Percentiles rank a stretch among this genome's conserved stretches.
Evolutionary conservation across 2,113 vertebrate species (phyloP).

Genomic region (Fulmarus glacialis): DNA sequence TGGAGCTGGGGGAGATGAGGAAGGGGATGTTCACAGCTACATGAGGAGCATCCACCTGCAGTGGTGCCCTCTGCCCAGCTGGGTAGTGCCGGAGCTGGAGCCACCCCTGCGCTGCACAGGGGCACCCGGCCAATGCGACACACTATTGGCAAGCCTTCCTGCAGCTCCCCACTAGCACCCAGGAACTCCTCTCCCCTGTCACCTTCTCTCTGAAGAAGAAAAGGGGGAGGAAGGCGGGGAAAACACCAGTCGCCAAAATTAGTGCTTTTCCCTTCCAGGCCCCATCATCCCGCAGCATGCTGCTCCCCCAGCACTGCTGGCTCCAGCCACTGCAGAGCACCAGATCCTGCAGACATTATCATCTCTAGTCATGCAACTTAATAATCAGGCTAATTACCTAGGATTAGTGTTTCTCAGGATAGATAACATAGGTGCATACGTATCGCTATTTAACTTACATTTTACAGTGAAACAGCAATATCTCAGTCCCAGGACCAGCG

Average conservation of each 20-base stretch:
- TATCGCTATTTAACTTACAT: not conserved
- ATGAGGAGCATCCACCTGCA: fast-evolving
- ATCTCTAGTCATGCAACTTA: not conserved
- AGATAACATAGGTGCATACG: not conserved
- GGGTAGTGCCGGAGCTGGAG: fast-evolving
- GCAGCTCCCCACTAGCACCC: not conserved
- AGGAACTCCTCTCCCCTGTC: not conserved
- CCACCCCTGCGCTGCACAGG: not conserved
- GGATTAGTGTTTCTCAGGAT: not conserved
- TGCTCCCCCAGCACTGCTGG: not conserved
- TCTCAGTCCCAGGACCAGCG: not conserved
- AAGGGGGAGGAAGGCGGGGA: fast-evolving
- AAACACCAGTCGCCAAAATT: not conserved
- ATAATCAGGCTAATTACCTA: conserved; percentile 12
- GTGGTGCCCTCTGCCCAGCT: not conserved
- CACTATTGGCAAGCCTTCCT: fast-evolving
- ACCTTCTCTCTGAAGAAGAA: not conserved
- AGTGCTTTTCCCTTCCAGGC: not conserved
- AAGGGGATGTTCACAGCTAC: not conserved
- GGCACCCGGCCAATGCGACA: fast-evolving
- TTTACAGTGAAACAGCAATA: not conserved
- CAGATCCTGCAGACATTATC: not conserved
- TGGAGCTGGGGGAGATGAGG: not conserved
- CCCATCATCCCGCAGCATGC: not conserved
- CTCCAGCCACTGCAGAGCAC: not conserved